Conservation (phyloP, 2,888 invertebrate species). For the Dynastes tityus region DNA sequence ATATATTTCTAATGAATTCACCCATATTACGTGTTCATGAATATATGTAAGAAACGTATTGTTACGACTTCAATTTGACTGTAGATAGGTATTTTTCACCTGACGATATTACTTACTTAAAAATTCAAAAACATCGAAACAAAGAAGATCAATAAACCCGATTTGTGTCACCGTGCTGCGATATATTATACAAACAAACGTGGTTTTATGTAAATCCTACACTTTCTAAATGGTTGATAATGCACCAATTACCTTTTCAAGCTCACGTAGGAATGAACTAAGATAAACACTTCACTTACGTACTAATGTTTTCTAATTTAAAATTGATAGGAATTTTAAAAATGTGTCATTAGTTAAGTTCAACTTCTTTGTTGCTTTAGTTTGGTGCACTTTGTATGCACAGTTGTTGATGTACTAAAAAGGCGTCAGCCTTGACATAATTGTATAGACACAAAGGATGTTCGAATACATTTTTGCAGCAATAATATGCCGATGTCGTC, state of each 20-base stretch:
- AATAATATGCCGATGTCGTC: background rate
- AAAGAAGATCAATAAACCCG: conserved; percentile 5
- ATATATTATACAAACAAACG: background rate
- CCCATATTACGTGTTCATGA: too few relatives aligned
- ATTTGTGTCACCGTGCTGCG: background rate
- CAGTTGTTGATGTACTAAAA: background rate
- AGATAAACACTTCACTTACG: too few relatives aligned
- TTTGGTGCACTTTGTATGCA: too few relatives aligned
- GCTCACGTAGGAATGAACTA: too few relatives aligned
- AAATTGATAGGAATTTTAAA: too few relatives aligned
- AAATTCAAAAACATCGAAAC: conserved; percentile 17
- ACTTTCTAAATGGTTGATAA: background rate
- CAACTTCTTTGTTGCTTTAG: background rate
- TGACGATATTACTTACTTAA: background rate
- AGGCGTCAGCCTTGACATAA: conserved; percentile 6
- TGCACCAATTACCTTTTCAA: too few relatives aligned
- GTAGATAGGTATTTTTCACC: too few relatives aligned
- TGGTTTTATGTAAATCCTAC: background rate
- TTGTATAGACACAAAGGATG: background rate
- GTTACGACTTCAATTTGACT: too few relatives aligned
- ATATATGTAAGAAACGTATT: too few relatives aligned
- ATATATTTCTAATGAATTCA: too few relatives aligned
- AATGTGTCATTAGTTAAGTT: too few relatives aligned
- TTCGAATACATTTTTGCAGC: background rate
- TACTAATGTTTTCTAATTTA: too few relatives aligned